Evolutionary conservation across 2,113 vertebrate species (phyloP).

Genomic region (Maylandia zebra): DNA sequence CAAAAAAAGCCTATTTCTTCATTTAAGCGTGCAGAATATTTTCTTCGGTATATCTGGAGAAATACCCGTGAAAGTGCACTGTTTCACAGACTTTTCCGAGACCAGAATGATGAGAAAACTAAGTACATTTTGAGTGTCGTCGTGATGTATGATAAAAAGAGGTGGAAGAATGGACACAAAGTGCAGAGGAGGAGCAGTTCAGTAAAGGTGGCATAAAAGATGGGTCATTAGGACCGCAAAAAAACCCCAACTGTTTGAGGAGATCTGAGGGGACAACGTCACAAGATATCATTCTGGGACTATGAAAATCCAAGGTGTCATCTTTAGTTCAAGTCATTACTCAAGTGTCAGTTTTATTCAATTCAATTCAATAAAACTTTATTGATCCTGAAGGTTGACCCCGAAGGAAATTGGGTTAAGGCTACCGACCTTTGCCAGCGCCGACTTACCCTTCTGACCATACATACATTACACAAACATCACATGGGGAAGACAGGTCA

Average conservation of each 20-base stretch:
- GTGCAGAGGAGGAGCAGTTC: not conserved
- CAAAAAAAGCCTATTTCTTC: not conserved
- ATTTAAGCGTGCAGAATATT: not conserved
- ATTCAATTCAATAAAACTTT: too few species aligned
- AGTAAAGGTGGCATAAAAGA: not conserved
- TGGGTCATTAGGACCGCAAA: not conserved
- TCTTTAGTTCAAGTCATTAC: not conserved
- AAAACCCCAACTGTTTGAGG: accelerated
- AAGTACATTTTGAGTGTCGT: not conserved
- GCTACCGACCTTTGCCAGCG: too few species aligned
- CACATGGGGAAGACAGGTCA: too few species aligned
- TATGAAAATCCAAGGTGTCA: not conserved
- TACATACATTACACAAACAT: too few species aligned
- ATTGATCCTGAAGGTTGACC: too few species aligned
- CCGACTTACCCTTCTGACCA: too few species aligned
- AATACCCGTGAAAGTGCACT: not conserved
- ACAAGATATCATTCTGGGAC: not conserved
- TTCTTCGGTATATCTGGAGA: not conserved
- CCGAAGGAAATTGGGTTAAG: too few species aligned
- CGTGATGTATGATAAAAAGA: not conserved
- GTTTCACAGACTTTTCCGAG: not conserved
- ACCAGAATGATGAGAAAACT: not conserved
- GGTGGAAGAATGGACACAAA: not conserved
- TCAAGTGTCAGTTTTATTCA: not conserved
- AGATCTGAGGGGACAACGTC: not conserved